Conservation (phyloP, 2,113 vertebrate species). For the Chaetorhynchus papuensis region DNA sequence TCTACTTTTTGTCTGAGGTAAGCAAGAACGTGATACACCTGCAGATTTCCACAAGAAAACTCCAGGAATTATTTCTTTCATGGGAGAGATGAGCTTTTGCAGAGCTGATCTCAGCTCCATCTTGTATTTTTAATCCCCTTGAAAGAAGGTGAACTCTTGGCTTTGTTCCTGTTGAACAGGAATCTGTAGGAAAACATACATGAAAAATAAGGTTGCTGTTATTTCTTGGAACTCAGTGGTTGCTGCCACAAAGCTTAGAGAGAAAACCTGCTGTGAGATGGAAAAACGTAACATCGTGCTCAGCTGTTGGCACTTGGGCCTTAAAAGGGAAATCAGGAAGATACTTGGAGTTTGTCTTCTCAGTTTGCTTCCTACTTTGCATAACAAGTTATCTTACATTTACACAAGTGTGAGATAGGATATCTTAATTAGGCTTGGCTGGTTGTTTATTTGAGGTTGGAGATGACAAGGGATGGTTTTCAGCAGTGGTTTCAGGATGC, state of each 20-base stretch:
- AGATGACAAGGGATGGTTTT: neutral
- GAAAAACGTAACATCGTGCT: neutral
- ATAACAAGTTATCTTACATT: neutral
- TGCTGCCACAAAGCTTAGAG: neutral
- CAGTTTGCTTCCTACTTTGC: neutral
- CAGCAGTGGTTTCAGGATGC: neutral
- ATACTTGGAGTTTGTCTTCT: neutral
- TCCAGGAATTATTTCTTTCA: neutral
- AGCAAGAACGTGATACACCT: neutral
- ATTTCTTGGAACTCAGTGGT: neutral
- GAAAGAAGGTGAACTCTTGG: neutral
- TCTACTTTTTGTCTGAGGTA: constrained; percentile 96
- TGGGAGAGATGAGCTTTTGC: neutral
- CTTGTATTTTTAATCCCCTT: neutral
- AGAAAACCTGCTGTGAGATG: neutral
- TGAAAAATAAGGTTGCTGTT: neutral
- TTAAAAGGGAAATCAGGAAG: neutral
- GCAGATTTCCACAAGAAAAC: neutral
- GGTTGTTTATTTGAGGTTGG: neutral
- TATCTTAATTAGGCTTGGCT: neutral
- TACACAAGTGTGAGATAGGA: neutral
- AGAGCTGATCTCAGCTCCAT: neutral
- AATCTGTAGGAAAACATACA: neutral
- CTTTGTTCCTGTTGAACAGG: neutral
- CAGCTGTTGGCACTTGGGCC: neutral